These are phyloP conservation scores for Fringilla coelebs DNA, from an alignment of 2,797 vertebrate genomes.

Conservation along the genomic window DNA sequence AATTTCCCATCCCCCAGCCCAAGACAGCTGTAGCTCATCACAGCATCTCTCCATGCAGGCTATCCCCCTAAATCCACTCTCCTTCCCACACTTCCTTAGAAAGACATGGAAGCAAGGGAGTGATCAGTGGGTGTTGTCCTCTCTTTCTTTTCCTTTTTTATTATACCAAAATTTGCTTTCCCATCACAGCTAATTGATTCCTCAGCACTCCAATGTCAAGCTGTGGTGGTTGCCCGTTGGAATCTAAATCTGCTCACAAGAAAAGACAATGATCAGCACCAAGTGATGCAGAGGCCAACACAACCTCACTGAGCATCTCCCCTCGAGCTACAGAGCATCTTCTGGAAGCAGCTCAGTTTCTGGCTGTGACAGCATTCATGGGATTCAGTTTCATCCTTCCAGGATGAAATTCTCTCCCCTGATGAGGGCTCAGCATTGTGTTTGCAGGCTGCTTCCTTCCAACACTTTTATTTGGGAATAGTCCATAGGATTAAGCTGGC, in stretches of 20 bases:
- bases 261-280: neutral
- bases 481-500: neutral
- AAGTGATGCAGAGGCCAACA: neutral
- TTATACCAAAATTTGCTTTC: neutral
- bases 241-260: neutral
- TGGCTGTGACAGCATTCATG: neutral
- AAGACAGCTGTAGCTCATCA: neutral
- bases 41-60: neutral
- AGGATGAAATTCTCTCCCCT: constrained; percentile 10
- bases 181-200: neutral
- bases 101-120: neutral
- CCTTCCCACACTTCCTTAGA: neutral
- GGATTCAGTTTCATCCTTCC: neutral
- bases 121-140: neutral
- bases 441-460: neutral
- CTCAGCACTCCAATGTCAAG: neutral
- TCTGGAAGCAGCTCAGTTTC: neutral
- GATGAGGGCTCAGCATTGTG: neutral
- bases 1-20: neutral
- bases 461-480: neutral
- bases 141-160: neutral
- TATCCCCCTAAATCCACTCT: neutral
- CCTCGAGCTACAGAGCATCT: neutral
- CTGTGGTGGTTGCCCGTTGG: neutral
- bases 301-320: neutral